phyloP scores from a whole-genome alignment of 2,797 vertebrate genomes.

The Nannoperca obscura region DNA sequence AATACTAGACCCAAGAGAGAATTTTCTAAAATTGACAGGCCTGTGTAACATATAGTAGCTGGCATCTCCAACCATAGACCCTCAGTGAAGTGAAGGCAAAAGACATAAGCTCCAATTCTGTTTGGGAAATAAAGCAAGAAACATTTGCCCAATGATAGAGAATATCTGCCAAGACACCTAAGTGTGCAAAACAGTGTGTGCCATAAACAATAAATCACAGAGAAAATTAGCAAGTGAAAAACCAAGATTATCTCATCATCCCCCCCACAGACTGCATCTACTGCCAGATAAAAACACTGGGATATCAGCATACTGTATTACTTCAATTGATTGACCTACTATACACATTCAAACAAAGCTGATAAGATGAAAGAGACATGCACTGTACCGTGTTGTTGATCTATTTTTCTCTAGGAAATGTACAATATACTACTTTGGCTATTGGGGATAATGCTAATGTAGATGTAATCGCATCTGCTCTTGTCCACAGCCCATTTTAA shows the following conservation, averaged over 20 bases:
- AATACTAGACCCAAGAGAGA: background rate
- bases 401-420: conserved; percentile 17
- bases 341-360: conserved; percentile 13
- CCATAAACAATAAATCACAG: conserved; percentile 45
- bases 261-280: conserved; percentile 1
- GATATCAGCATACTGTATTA: conserved; percentile 14
- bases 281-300: conserved; percentile 31
- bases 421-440: background rate
- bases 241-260: conserved; percentile 45
- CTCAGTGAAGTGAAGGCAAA: conserved; percentile 12
- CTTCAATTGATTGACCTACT: conserved; percentile 3
- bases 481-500: conserved; percentile 27
- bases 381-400: background rate
- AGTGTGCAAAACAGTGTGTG: conserved; percentile 13
- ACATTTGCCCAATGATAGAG: background rate
- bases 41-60: background rate
- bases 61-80: background rate
- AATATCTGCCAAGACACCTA: conserved; percentile 31
- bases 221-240: conserved; percentile 42
- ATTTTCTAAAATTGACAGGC: background rate
- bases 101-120: conserved; percentile 8
- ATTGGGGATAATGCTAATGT: conserved; percentile 30
- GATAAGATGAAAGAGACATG: conserved; percentile 8
- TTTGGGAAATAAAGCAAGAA: conserved; percentile 23
- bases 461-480: conserved; percentile 39